phyloP scores from a whole-genome alignment of 2,113 vertebrate species.

The Eclectus roratus region DNA sequence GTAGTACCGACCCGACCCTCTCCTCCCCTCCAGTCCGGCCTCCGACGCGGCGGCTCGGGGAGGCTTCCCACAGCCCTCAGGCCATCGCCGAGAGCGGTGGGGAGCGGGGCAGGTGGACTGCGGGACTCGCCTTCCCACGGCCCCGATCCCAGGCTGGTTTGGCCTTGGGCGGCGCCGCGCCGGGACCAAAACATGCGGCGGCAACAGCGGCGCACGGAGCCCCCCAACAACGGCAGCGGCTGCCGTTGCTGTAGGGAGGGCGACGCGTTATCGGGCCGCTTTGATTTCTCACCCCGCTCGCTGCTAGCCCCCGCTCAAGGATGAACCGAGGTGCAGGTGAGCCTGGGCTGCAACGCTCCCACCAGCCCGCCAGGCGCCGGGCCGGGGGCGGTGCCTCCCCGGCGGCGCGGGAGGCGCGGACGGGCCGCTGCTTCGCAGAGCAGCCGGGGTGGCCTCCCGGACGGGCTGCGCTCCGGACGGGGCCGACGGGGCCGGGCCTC shows the following conservation, averaged over 20 bases:
- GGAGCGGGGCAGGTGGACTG: background rate
- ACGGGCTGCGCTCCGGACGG: background rate
- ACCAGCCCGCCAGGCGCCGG: background rate
- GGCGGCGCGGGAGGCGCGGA: background rate
- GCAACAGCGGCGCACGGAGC: background rate
- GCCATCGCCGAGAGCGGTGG: background rate
- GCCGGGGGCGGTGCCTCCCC: background rate
- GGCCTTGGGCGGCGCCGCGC: background rate
- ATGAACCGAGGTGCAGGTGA: slow-evolving; percentile 36
- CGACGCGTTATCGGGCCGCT: slow-evolving; percentile 17
- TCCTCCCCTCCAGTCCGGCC: background rate
- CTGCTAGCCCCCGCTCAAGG: slow-evolving; percentile 12
- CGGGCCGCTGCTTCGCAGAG: background rate
- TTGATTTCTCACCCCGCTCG: slow-evolving; percentile 70
- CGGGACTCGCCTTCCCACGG: background rate
- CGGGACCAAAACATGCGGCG: background rate
- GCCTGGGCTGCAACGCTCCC: background rate
- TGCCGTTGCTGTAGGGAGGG: background rate
- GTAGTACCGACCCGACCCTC: background rate
- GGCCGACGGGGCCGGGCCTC: rapidly evolving
- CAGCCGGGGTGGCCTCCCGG: background rate
- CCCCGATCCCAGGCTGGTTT: background rate
- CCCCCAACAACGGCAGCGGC: background rate
- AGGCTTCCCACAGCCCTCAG: background rate
- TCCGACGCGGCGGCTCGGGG: too few relatives aligned